Percentiles rank a stretch among this genome's conserved stretches.
Evolutionary conservation across 2,888 invertebrate genomes (phyloP).

Genomic region (Villa cingulata): DNA sequence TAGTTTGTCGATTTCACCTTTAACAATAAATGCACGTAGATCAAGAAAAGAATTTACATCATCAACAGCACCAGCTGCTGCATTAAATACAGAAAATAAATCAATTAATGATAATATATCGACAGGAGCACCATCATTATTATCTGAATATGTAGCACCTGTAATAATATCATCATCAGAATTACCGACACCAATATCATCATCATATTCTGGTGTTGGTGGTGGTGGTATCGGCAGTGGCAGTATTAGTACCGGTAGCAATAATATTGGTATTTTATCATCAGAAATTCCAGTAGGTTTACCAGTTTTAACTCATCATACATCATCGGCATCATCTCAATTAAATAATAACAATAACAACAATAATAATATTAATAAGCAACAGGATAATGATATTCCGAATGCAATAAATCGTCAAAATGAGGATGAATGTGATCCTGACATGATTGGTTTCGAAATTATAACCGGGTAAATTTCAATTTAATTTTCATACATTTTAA

Average conservation of each 20-base stretch:
- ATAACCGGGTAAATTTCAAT: constrained; percentile 55
- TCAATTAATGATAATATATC: constrained; percentile 21
- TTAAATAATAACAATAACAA: constrained; percentile 7
- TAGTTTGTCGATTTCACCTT: constrained; percentile 14
- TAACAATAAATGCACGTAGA: constrained; percentile 24
- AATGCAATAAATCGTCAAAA: constrained; percentile 13
- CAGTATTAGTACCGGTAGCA: constrained; percentile 14
- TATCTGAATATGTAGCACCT: constrained; percentile 3
- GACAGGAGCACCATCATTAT: constrained; percentile 21
- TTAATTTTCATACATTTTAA: no score
- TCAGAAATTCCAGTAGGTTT: constrained; percentile 20
- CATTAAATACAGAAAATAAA: constrained; percentile 21
- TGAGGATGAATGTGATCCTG: constrained; percentile 68
- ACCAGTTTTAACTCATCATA: constrained; percentile 18
- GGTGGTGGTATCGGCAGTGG: no score
- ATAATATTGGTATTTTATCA: constrained; percentile 2
- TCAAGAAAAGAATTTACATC: constrained; percentile 25
- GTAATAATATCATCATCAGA: constrained; percentile 19
- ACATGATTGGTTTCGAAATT: constrained; percentile 82
- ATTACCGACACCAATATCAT: constrained; percentile 36
- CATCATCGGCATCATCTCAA: constrained; percentile 7
- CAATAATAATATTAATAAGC: constrained; percentile 3
- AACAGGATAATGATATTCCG: constrained; percentile 7
- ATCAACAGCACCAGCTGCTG: constrained; percentile 1
- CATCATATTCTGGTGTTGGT: no score